Evolutionary conservation across 2,113 vertebrate genomes (phyloP).

Genomic region (Rissa tridactyla): DNA sequence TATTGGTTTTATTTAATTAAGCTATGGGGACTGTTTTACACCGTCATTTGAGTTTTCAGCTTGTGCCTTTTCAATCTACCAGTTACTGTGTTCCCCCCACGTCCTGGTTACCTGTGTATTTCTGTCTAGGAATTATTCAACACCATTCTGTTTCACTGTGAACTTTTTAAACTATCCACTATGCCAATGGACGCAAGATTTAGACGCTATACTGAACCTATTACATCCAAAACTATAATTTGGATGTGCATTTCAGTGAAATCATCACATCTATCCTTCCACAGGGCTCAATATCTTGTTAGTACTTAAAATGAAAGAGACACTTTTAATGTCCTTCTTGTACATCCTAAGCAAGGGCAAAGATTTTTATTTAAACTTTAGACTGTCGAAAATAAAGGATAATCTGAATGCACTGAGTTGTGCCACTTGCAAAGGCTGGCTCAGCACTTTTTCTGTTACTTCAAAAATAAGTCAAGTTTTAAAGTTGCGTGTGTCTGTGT

Average conservation of each 20-base stretch:
- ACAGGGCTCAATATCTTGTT: background rate
- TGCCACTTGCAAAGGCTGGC: background rate
- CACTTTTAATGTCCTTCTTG: background rate
- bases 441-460: background rate
- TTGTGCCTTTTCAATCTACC: background rate
- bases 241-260: background rate
- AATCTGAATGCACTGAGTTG: background rate
- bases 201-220: background rate
- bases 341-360: background rate
- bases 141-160: background rate
- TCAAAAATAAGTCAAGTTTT: background rate
- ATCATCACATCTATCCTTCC: background rate
- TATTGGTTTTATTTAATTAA: slow-evolving; percentile 68
- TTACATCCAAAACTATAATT: background rate
- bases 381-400: background rate
- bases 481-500: background rate
- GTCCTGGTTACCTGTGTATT: background rate
- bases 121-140: background rate
- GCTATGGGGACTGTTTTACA: slow-evolving; percentile 11
- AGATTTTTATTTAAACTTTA: background rate
- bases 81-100: background rate
- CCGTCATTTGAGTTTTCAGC: slow-evolving; percentile 25
- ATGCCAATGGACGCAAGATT: background rate
- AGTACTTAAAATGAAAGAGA: background rate
- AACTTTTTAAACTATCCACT: background rate